A percentile compares a stretch with the other conserved stretches of the same genome.
These are phyloP conservation scores for Polyodon spathula DNA, from an alignment of 2,113 vertebrate species.

Conservation along the genomic window DNA sequence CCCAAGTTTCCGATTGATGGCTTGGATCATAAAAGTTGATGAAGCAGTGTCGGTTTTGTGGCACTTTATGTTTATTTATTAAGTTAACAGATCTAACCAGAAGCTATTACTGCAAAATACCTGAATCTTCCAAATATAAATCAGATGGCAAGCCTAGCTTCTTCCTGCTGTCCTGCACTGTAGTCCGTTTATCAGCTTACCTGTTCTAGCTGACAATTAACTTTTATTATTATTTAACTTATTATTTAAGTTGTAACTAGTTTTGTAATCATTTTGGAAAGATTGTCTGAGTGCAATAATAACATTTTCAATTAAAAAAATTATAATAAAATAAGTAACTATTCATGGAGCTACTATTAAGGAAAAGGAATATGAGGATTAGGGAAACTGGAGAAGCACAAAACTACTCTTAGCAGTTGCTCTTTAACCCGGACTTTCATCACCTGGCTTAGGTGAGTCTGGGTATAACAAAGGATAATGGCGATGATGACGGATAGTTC, in stretches of 20 bases:
- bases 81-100: no score
- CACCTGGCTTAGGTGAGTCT: constrained; percentile 59
- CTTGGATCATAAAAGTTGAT: no score
- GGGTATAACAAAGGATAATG: constrained; percentile 65
- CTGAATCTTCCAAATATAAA: constrained; percentile 9
- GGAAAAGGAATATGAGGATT: constrained; percentile 46
- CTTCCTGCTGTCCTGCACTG: no score
- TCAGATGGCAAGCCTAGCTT: not conserved
- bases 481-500: constrained; percentile 55
- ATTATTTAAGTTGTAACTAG: constrained; percentile 7
- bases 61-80: no score
- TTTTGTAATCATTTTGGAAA: constrained; percentile 20
- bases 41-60: no score
- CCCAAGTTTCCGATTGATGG: no score
- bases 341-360: constrained; percentile 31
- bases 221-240: constrained; percentile 10
- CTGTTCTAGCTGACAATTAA: constrained; percentile 10
- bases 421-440: constrained; percentile 74
- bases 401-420: constrained; percentile 43
- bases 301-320: constrained; percentile 33
- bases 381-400: constrained; percentile 40
- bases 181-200: constrained; percentile 2
- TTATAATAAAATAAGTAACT: constrained; percentile 32
- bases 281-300: constrained; percentile 29
- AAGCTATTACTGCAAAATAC: no score